Percentiles rank a stretch among this genome's conserved stretches.
Evolutionary conservation across 2,797 vertebrate species (phyloP).

Genomic region (Alouatta caraya): DNA sequence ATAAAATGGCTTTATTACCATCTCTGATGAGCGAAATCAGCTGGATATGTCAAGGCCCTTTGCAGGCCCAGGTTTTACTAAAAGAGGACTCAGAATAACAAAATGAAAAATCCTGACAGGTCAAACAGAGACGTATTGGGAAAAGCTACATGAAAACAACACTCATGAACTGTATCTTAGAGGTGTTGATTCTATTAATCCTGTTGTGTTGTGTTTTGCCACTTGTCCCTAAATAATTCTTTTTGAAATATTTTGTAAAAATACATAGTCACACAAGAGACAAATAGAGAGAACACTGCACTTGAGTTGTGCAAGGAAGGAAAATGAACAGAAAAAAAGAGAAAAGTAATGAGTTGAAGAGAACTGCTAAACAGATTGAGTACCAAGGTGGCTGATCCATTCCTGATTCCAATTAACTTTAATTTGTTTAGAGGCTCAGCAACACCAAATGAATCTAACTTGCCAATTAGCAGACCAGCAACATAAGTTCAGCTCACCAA

Average conservation of each 20-base stretch:
- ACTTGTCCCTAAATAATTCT: background rate
- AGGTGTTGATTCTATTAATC: background rate
- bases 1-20: background rate
- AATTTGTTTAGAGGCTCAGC: conserved; percentile 53
- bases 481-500: conserved; percentile 59
- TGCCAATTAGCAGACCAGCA: conserved; percentile 56
- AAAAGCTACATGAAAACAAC: background rate
- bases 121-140: background rate
- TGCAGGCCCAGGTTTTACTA: background rate
- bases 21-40: background rate
- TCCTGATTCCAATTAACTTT: conserved; percentile 69
- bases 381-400: conserved; percentile 38
- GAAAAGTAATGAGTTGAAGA: conserved; percentile 60
- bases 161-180: background rate
- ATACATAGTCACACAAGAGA: background rate
- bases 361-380: conserved; percentile 56
- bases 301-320: background rate
- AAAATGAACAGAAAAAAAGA: background rate
- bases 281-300: background rate
- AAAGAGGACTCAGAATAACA: background rate
- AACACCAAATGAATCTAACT: conserved; percentile 66
- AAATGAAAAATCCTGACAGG: background rate
- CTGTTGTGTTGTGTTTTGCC: background rate
- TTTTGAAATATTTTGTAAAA: background rate
- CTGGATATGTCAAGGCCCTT: background rate